Evolutionary conservation across 1,140 invertebrate genomes (phyloP).

Genomic region (Holotrichia oblita): DNA sequence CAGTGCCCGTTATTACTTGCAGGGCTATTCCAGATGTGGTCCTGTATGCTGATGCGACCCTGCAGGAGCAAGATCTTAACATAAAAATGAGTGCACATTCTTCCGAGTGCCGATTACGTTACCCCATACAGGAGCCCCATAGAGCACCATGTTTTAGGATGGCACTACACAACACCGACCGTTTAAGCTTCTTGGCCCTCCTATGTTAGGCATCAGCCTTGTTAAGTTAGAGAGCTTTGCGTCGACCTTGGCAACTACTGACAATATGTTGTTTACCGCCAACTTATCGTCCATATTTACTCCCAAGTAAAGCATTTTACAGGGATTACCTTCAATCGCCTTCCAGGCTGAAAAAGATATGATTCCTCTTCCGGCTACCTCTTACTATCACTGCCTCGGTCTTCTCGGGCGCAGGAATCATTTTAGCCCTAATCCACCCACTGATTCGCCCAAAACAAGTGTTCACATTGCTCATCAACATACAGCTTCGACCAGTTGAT

Average conservation of each 20-base stretch:
- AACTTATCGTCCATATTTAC: not conserved
- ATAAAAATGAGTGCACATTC: not conserved
- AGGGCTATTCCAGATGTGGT: not conserved
- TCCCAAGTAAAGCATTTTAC: not conserved
- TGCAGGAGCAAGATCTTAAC: not conserved
- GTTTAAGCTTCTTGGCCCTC: not conserved
- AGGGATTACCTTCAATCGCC: not conserved
- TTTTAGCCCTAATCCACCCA: no score
- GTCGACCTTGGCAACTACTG: not conserved
- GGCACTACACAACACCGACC: not conserved
- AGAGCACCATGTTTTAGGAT: not conserved
- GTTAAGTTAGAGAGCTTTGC: not conserved
- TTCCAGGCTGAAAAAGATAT: conserved; percentile 3
- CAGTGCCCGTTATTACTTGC: not conserved
- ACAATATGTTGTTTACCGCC: not conserved
- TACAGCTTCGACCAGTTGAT: no score
- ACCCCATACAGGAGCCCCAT: not conserved
- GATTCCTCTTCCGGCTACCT: not conserved
- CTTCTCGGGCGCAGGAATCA: not conserved
- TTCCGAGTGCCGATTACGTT: not conserved
- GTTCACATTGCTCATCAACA: conserved; percentile 63
- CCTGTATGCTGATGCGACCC: not conserved
- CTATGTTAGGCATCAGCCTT: not conserved
- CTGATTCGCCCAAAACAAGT: no score
- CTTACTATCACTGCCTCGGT: conserved; percentile 1